phyloP scores from a whole-genome alignment of 2,888 invertebrate species.

The Sphaeridia pumilis region DNA sequence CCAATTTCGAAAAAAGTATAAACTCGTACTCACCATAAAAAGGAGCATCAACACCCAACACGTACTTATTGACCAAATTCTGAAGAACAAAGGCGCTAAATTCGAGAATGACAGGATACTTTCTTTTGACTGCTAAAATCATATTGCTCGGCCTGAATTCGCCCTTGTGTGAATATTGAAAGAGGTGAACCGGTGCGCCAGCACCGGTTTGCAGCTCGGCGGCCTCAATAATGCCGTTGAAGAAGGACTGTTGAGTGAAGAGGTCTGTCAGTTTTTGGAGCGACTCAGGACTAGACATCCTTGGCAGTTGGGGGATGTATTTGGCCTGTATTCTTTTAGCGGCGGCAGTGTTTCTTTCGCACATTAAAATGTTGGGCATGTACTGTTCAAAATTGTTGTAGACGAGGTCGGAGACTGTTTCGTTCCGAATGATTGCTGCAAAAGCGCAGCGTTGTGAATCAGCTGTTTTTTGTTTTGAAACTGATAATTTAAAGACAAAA shows the following conservation, averaged over 20 bases:
- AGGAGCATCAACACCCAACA: conserved; percentile 1
- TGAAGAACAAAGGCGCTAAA: not conserved
- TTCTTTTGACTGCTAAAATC: conserved; percentile 13
- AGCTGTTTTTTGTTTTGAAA: too few relatives aligned
- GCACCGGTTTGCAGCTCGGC: not conserved
- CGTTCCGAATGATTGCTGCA: not conserved
- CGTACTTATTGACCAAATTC: conserved; percentile 1
- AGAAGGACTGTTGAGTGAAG: conserved; percentile 8
- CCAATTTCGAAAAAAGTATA: not conserved
- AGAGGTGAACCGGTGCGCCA: conserved; percentile 16
- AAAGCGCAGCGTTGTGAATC: too few relatives aligned
- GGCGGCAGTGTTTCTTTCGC: not conserved
- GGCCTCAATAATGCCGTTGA: conserved; percentile 4
- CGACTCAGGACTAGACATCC: not conserved
- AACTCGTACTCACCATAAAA: conserved; percentile 8
- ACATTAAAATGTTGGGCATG: not conserved
- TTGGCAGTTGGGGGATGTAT: conserved; percentile 4
- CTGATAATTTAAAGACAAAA: not conserved
- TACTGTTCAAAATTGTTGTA: not conserved
- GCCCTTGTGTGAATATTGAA: conserved; percentile 19
- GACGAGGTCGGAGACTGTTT: conserved; percentile 5
- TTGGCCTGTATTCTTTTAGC: conserved; percentile 9
- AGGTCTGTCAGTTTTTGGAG: conserved; percentile 5
- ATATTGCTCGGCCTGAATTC: conserved; percentile 18
- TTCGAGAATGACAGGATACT: conserved; percentile 11